Evolutionary conservation across 1,140 invertebrate species (phyloP).

Genomic region (Popillia japonica): DNA sequence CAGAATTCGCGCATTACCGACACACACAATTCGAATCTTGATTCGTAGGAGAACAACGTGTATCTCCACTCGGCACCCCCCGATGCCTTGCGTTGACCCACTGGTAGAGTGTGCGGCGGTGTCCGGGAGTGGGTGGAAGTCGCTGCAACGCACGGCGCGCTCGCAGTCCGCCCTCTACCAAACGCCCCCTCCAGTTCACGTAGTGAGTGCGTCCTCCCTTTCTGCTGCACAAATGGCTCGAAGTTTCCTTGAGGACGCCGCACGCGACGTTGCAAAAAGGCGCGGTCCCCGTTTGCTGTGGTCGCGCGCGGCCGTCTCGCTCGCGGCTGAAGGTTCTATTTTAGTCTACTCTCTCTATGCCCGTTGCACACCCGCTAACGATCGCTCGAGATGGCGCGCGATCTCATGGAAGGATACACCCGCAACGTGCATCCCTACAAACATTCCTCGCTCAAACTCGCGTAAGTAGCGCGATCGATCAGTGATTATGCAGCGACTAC

Average conservation of each 20-base stretch:
- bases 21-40: neutral
- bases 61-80: too few relatives aligned
- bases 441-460: neutral
- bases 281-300: constrained; percentile 1
- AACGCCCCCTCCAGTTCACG: neutral
- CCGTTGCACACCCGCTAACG: neutral
- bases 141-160: neutral
- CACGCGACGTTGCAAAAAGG: constrained; percentile 20
- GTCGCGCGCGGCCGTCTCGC: neutral
- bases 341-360: neutral
- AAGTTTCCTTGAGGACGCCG: neutral
- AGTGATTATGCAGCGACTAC: neutral
- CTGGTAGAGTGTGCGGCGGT: neutral
- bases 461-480: neutral
- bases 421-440: neutral
- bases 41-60: too few relatives aligned
- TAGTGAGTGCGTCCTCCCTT: neutral
- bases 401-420: too few relatives aligned
- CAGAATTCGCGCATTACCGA: neutral
- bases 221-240: neutral
- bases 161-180: neutral
- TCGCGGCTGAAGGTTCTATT: neutral
- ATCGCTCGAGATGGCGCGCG: neutral
- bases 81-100: too few relatives aligned
- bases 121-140: neutral